phyloP scores from a whole-genome alignment of 2,888 invertebrate genomes.

The Phorcus lineatus region DNA sequence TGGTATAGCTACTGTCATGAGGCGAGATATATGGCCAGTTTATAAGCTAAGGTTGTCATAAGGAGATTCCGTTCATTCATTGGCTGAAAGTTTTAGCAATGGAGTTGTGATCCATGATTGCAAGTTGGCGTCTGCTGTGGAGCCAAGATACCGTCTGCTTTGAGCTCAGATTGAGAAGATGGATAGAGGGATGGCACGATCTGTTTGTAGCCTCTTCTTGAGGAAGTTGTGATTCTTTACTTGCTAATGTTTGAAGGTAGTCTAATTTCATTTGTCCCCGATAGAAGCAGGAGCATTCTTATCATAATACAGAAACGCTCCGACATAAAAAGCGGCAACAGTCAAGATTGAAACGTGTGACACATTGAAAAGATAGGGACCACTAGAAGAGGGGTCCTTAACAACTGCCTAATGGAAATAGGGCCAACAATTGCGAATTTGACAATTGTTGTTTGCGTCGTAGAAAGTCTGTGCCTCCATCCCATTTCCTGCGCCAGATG shows the following conservation, averaged over 20 bases:
- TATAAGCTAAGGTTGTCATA: too few relatives aligned
- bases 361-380: conserved; percentile 26
- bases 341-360: conserved; percentile 24
- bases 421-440: conserved; percentile 27
- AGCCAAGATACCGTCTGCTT: neutral
- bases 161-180: neutral
- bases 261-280: conserved; percentile 21
- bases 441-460: conserved; percentile 29
- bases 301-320: conserved; percentile 21
- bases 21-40: too few relatives aligned
- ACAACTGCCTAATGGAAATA: conserved; percentile 29
- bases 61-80: neutral
- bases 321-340: conserved; percentile 23
- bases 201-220: neutral
- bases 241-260: conserved; percentile 14
- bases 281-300: conserved; percentile 9
- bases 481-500: conserved; percentile 43
- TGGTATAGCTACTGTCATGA: too few relatives aligned
- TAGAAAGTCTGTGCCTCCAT: conserved; percentile 26
- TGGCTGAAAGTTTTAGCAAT: neutral
- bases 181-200: neutral
- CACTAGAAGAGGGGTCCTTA: conserved; percentile 2
- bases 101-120: neutral
- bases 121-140: too few relatives aligned
- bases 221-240: conserved; percentile 9